A percentile compares a stretch with the other conserved stretches of the same genome.
Conservation (phyloP, 2,888 invertebrate genomes). For the Petrolisthes cinctipes region DNA sequence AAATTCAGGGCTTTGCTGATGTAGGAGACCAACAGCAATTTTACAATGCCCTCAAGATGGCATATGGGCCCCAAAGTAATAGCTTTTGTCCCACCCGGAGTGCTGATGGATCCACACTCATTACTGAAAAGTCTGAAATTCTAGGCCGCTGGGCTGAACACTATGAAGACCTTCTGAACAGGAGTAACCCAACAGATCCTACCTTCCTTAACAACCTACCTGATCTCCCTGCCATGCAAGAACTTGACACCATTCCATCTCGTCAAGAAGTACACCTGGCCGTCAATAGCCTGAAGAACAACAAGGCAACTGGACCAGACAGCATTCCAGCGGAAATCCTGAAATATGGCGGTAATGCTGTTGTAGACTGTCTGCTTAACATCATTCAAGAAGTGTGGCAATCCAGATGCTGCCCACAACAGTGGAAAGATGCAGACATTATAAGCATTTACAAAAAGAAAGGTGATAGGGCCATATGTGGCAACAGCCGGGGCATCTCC, state of each 20-base stretch:
- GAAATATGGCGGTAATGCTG: neutral
- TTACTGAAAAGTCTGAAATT: neutral
- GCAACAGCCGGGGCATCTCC: conserved; percentile 9
- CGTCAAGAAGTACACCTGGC: neutral
- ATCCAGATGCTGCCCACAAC: too few relatives aligned
- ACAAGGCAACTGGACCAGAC: neutral
- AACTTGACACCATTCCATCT: neutral
- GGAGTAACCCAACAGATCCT: neutral
- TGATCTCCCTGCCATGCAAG: neutral
- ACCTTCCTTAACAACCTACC: neutral
- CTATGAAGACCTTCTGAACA: neutral
- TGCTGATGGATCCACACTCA: neutral
- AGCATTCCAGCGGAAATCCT: neutral
- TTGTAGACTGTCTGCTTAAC: too few relatives aligned
- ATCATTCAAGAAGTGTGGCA: too few relatives aligned
- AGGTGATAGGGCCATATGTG: neutral
- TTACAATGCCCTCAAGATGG: too few relatives aligned
- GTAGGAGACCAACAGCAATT: neutral
- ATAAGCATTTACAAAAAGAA: neutral
- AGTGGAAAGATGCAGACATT: too few relatives aligned
- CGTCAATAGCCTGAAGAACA: neutral
- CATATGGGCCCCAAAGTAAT: neutral
- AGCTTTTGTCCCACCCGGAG: neutral
- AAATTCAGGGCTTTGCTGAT: neutral
- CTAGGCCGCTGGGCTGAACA: neutral